These are phyloP conservation scores for Labroides dimidiatus DNA, from an alignment of 2,797 vertebrate species.

Conservation along the genomic window DNA sequence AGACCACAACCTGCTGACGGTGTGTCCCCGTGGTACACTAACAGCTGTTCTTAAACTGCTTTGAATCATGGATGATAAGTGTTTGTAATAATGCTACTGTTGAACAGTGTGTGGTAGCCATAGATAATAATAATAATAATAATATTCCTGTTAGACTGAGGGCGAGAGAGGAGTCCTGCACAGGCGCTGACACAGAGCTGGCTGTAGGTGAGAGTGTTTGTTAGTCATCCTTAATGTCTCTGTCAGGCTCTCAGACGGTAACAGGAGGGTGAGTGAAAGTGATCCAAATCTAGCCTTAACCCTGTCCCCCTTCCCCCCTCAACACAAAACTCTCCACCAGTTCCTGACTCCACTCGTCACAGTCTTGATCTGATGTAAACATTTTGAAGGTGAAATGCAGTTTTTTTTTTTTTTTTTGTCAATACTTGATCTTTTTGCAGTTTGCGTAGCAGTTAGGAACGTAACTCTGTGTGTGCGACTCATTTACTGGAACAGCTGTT, in stretches of 20 bases:
- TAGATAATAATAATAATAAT: conserved; percentile 25
- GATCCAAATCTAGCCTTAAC: conserved; percentile 73
- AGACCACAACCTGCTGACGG: conserved; percentile 43
- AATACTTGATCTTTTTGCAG: conserved; percentile 82
- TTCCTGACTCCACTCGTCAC: conserved; percentile 48
- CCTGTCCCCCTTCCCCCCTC: conserved; percentile 25
- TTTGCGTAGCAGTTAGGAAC: conserved; percentile 77
- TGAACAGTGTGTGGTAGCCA: conserved; percentile 59
- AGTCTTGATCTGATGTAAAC: conserved; percentile 61
- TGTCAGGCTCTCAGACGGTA: conserved; percentile 40
- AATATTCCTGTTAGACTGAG: conserved; percentile 59
- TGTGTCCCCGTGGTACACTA: conserved; percentile 49
- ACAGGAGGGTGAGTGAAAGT: conserved; percentile 44
- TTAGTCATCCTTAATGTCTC: conserved; percentile 35
- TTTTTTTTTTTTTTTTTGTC: conserved; percentile 79
- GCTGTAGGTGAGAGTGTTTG: conserved; percentile 40
- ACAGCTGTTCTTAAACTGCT: conserved; percentile 43
- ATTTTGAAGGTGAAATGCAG: conserved; percentile 78
- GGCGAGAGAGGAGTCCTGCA: conserved; percentile 59
- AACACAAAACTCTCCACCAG: conserved; percentile 41
- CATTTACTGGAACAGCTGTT: conserved; percentile 86
- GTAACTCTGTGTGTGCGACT: conserved; percentile 83
- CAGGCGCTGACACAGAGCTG: conserved; percentile 10
- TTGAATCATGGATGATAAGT: conserved; percentile 51
- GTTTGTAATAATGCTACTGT: conserved; percentile 68